Conservation (phyloP, 2,888 invertebrate genomes). For the Papilio protenor region DNA sequence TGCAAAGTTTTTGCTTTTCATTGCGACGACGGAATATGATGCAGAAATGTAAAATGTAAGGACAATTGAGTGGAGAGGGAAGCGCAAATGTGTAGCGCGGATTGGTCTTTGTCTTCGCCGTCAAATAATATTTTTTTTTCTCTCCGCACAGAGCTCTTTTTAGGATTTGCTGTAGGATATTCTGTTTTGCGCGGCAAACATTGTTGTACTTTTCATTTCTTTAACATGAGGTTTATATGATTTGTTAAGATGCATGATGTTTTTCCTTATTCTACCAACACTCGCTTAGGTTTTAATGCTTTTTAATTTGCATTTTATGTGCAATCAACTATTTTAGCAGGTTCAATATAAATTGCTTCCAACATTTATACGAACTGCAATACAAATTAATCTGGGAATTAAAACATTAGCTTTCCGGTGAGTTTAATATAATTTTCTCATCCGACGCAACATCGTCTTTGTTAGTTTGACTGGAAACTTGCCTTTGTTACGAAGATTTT, state of each 20-base stretch:
- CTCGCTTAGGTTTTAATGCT: neutral
- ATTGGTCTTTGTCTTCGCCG: conserved; percentile 63
- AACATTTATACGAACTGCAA: neutral
- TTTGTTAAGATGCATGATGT: neutral
- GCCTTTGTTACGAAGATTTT: conserved; percentile 40
- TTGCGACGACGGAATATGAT: conserved; percentile 80
- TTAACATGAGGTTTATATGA: neutral
- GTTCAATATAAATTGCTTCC: neutral
- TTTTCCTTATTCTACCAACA: neutral
- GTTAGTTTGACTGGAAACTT: conserved; percentile 33
- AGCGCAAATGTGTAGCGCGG: conserved; percentile 69
- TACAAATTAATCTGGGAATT: conserved; percentile 18
- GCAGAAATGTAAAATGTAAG: conserved; percentile 82
- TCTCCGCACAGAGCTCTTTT: conserved; percentile 60
- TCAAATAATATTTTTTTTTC: conserved; percentile 58
- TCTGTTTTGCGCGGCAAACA: conserved; percentile 33
- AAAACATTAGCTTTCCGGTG: conserved; percentile 11
- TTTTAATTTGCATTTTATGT: neutral
- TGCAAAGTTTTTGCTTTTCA: conserved; percentile 81
- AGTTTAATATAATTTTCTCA: conserved; percentile 41
- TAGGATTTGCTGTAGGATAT: conserved; percentile 53
- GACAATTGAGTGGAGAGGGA: conserved; percentile 77
- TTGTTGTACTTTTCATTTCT: conserved; percentile 29
- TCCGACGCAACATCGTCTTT: conserved; percentile 35
- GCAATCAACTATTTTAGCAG: neutral